Conservation (phyloP, 2,797 vertebrate genomes). For the Pelodytes ibericus region DNA sequence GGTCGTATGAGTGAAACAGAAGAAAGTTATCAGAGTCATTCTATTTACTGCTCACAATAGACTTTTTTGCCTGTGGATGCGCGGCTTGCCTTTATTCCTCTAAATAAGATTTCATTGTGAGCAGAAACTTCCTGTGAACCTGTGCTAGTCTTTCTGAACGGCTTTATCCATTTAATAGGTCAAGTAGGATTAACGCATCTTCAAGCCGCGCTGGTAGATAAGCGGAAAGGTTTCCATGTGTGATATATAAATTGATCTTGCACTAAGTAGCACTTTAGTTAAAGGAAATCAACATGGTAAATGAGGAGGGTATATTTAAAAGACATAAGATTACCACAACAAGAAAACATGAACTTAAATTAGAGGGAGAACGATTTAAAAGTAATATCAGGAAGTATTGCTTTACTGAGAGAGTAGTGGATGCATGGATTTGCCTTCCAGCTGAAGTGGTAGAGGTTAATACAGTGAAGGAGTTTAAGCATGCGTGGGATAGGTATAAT, state of each 20-base stretch:
- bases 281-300: no score
- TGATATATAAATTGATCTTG: conserved; percentile 34
- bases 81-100: conserved; percentile 22
- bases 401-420: no score
- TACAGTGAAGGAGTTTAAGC: no score
- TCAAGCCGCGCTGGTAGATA: conserved; percentile 7
- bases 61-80: conserved; percentile 1
- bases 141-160: not conserved
- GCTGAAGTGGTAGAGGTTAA: no score
- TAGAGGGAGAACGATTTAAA: no score
- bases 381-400: no score
- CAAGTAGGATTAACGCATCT: conserved; percentile 33
- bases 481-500: no score
- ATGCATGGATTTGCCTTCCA: no score
- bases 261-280: not conserved
- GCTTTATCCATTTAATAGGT: conserved; percentile 51
- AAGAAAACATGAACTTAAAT: no score
- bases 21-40: not conserved
- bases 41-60: conserved; percentile 35
- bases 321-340: no score
- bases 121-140: conserved; percentile 12
- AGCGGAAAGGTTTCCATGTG: conserved; percentile 24
- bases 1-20: not conserved
- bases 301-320: no score
- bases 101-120: conserved; percentile 21